Conservation (phyloP, 2,113 vertebrate genomes). For the Salminus brasiliensis region DNA sequence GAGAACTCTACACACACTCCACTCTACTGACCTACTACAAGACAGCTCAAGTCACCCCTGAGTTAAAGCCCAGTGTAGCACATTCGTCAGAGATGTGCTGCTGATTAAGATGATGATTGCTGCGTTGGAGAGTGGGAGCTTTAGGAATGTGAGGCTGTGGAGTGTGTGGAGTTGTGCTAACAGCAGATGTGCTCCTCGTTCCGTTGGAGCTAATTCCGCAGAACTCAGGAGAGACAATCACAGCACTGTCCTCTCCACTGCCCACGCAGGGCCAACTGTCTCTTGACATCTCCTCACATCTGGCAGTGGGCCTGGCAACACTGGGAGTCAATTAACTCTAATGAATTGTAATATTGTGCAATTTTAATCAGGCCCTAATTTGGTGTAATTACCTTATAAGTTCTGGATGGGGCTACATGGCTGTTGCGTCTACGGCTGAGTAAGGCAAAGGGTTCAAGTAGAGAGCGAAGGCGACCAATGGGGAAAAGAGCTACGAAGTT, state of each 20-base stretch:
- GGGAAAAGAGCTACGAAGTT: slow-evolving; percentile 29
- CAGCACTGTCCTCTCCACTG: slow-evolving; percentile 45
- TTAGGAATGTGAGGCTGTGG: not conserved
- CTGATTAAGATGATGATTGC: slow-evolving; percentile 42
- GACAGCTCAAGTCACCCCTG: too few species aligned
- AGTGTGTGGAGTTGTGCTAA: slow-evolving; percentile 54
- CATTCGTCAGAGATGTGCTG: slow-evolving; percentile 38
- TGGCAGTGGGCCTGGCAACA: slow-evolving; percentile 66
- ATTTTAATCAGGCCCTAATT: slow-evolving; percentile 69
- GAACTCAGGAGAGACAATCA: slow-evolving; percentile 57
- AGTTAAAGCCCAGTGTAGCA: not conserved
- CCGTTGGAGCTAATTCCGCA: slow-evolving; percentile 30
- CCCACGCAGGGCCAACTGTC: slow-evolving; percentile 58
- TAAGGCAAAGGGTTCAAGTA: slow-evolving; percentile 58
- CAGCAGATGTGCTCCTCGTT: slow-evolving; percentile 39
- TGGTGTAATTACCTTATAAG: slow-evolving; percentile 64
- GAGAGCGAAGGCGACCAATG: slow-evolving; percentile 41
- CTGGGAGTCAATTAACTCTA: slow-evolving; percentile 64
- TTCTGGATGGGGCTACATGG: slow-evolving; percentile 59
- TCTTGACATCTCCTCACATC: slow-evolving; percentile 62
- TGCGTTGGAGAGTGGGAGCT: not conserved
- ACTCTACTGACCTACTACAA: too few species aligned
- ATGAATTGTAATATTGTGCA: slow-evolving; percentile 71
- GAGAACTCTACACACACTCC: too few species aligned
- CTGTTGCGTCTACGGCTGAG: slow-evolving; percentile 51